Evolutionary conservation across 2,113 vertebrate species (phyloP).

Genomic region (Laterallus jamaicensis): DNA sequence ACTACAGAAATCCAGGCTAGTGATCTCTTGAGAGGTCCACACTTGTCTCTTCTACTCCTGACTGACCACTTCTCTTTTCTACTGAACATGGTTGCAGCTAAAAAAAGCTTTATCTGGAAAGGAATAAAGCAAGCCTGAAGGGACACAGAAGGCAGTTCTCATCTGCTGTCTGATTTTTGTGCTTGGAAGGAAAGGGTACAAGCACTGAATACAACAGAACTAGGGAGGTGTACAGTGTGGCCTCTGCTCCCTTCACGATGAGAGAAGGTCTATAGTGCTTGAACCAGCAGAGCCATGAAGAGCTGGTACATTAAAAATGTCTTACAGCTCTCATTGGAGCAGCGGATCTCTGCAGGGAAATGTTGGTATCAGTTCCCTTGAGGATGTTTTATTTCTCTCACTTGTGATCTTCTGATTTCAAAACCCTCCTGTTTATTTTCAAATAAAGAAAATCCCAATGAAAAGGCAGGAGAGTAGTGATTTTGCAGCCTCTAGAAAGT

Average conservation of each 20-base stretch:
- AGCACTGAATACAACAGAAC: background rate
- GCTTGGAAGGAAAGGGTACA: background rate
- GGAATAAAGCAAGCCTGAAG: background rate
- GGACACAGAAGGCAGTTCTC: background rate
- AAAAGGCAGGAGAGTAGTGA: background rate
- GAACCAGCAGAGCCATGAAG: background rate
- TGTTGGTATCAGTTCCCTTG: background rate
- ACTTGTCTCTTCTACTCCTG: slow-evolving; percentile 1
- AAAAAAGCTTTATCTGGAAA: background rate
- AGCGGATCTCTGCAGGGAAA: background rate
- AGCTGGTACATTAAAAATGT: background rate
- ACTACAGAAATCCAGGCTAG: slow-evolving; percentile 8
- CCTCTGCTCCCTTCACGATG: background rate
- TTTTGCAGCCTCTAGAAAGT: background rate
- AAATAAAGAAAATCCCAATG: background rate
- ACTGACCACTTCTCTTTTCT: background rate
- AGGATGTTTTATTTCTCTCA: slow-evolving; percentile 40
- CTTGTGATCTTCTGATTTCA: slow-evolving; percentile 32
- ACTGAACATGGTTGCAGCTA: background rate
- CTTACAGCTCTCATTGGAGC: background rate
- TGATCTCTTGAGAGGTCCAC: slow-evolving; percentile 27
- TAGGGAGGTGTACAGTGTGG: background rate
- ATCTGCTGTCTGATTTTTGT: background rate
- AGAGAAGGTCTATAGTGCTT: background rate
- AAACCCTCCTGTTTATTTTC: background rate